Conservation (phyloP, 2,797 vertebrate species). For the Kryptopterus vitreolus region DNA sequence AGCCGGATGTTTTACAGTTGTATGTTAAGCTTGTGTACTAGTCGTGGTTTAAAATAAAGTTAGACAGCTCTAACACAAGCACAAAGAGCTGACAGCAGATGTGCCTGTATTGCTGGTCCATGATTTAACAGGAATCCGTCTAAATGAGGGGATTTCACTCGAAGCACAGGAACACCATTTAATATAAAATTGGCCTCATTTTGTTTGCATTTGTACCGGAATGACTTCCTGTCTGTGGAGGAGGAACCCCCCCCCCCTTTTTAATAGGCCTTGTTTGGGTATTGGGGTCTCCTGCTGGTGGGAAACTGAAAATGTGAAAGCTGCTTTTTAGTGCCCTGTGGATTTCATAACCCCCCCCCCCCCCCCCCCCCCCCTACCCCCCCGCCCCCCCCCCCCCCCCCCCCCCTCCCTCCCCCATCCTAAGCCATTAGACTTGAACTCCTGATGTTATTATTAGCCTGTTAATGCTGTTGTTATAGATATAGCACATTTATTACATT, state of each 20-base stretch:
- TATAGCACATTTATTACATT: conserved; percentile 15
- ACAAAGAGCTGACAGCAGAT: background rate
- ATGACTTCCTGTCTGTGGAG: conserved; percentile 48
- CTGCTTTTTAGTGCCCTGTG: conserved; percentile 42
- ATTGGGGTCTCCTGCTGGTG: conserved; percentile 57
- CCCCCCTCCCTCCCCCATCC: no score
- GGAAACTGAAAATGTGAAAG: conserved; percentile 53
- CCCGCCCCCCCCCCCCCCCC: no score
- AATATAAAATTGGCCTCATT: conserved; percentile 5
- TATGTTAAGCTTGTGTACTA: background rate
- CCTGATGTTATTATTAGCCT: conserved; percentile 39
- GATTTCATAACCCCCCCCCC: conserved; percentile 39
- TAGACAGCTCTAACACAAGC: background rate
- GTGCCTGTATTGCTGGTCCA: background rate
- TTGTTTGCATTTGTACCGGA: conserved; percentile 15
- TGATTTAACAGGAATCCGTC: conserved; percentile 15
- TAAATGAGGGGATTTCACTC: conserved; percentile 8
- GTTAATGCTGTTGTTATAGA: conserved; percentile 28
- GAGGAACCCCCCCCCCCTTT: conserved; percentile 47
- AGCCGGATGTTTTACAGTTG: background rate
- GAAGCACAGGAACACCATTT: background rate
- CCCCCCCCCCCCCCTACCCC: no score
- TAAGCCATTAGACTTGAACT: conserved; percentile 34
- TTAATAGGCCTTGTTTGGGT: conserved; percentile 51
- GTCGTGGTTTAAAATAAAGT: background rate